Evolutionary conservation across 2,113 vertebrate genomes (phyloP), one percentile per base, ranked within the genome.

Genomic region (Prietella phreatophila): DNA sequence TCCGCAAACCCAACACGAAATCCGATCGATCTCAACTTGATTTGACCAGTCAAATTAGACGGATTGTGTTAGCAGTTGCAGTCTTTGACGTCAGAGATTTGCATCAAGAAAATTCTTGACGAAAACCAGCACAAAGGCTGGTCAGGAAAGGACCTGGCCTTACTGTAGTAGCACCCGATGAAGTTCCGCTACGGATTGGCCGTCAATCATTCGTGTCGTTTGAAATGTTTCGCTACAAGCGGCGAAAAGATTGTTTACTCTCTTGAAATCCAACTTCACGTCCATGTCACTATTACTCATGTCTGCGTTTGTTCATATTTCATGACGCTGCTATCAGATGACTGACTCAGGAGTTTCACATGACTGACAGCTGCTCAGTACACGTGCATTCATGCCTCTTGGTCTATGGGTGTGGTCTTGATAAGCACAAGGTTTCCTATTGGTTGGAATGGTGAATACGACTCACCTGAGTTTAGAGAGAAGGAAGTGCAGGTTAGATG

Each of bases 361-460:
- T 86, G 88, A 89, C 85, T 61, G 88, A 82, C 88, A 89, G 84
- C 78, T 81, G 76, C 61, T 53, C 65, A 25, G 19, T 50, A 1
- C 0, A 33, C 30, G 2, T 27, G 50, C 73, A 27, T 55, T 42
- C 47, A n/a, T 50, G 19, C 47, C 39, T 11, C 60, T 67, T 30
- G 13, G 33, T 33, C 25, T 13, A 47, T 42, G 50, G 83, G 83
- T 14, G 76, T 22, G 50, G 30, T 19, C 47, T 27, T 82, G 33
- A 33, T 81, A 56, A 81, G 17, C 81, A 39, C 50, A 0, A 78
- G 58, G 85, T 56, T 65, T 86, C 71, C 25, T 75, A 61, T 47
- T 78, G 86, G 81, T 39, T 22, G 30, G 47, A 20, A 11, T 30
- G 30, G 20, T n/a, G 47, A 39, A 56, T 42, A 42, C 7, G 85